Evolutionary conservation across 2,888 invertebrate species (phyloP).

Genomic region (Drosophila rellima): DNA sequence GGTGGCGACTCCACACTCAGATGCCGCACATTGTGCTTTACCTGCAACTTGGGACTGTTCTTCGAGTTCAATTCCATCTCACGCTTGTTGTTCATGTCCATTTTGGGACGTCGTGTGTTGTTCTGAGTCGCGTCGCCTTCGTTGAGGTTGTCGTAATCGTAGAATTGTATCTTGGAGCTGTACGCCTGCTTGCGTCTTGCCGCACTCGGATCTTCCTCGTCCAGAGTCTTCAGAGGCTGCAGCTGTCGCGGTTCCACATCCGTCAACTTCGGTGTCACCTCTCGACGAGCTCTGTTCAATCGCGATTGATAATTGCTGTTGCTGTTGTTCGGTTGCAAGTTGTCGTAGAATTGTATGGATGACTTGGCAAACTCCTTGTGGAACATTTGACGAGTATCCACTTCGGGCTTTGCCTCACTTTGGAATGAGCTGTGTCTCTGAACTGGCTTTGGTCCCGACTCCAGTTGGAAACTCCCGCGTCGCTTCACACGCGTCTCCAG

Average conservation of each 20-base stretch:
- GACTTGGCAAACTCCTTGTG: conserved; percentile 85
- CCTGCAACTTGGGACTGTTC: conserved; percentile 84
- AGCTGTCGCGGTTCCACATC: conserved; percentile 33
- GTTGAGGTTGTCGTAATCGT: conserved; percentile 81
- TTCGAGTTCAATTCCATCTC: conserved; percentile 83
- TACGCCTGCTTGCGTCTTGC: conserved; percentile 81
- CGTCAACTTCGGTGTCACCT: conserved; percentile 74
- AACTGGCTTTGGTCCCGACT: conserved; percentile 16
- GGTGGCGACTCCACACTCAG: conserved; percentile 57
- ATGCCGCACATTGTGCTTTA: conserved; percentile 78
- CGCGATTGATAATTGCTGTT: conserved; percentile 20
- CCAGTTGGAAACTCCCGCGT: conserved; percentile 73
- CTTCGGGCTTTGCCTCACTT: conserved; percentile 44
- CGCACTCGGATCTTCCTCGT: conserved; percentile 58
- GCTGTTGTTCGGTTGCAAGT: conserved; percentile 59
- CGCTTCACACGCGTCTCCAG: conserved; percentile 76
- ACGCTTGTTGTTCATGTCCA: conserved; percentile 83
- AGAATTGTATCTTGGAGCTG: conserved; percentile 84
- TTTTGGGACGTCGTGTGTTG: conserved; percentile 75
- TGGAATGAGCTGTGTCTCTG: conserved; percentile 40
- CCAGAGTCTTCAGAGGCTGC: conserved; percentile 43
- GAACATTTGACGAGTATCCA: conserved; percentile 82
- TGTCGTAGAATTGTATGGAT: conserved; percentile 84
- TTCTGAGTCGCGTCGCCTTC: conserved; percentile 69
- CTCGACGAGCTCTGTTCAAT: conserved; percentile 44